These are phyloP conservation scores for Ormyrus nitidulus DNA, from an alignment of 2,888 invertebrate species.

Conservation along the genomic window DNA sequence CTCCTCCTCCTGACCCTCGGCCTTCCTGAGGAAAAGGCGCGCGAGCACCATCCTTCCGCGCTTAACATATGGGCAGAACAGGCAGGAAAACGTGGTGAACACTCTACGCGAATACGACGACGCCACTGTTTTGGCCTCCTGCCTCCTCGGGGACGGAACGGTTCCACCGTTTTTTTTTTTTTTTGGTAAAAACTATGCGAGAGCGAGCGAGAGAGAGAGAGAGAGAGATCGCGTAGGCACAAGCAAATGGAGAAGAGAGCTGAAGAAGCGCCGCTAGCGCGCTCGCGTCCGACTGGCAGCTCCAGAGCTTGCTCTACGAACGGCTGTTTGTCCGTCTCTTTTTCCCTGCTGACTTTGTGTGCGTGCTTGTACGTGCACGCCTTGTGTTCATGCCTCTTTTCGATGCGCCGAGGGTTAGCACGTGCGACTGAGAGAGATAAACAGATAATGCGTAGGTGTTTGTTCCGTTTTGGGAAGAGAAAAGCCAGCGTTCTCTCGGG, in stretches of 20 bases:
- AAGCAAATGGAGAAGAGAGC: conserved; percentile 2
- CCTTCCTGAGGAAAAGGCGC: conserved; percentile 69
- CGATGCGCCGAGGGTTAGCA: conserved; percentile 4
- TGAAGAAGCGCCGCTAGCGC: conserved; percentile 42
- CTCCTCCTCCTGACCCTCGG: conserved; percentile 56
- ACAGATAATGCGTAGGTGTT: conserved; percentile 2
- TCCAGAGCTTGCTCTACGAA: background rate
- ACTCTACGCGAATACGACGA: conserved; percentile 41
- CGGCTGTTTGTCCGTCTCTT: background rate
- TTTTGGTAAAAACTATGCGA: too few species aligned
- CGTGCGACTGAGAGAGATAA: conserved; percentile 19
- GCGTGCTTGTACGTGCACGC: background rate
- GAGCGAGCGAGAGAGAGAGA: too few species aligned
- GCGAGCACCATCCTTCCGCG: conserved; percentile 68
- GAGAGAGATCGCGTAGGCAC: background rate
- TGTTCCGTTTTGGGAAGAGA: conserved; percentile 21
- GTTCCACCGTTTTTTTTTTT: too few species aligned
- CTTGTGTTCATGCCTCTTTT: background rate
- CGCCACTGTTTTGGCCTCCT: conserved; percentile 27
- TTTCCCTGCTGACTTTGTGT: background rate
- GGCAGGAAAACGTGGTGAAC: conserved; percentile 48
- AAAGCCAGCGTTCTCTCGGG: background rate
- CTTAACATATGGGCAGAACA: conserved; percentile 62
- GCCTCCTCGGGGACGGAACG: conserved; percentile 7
- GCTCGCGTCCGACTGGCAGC: conserved; percentile 24